phyloP scores from a whole-genome alignment of 2,888 invertebrate genomes.

The Uropetala carovei region DNA sequence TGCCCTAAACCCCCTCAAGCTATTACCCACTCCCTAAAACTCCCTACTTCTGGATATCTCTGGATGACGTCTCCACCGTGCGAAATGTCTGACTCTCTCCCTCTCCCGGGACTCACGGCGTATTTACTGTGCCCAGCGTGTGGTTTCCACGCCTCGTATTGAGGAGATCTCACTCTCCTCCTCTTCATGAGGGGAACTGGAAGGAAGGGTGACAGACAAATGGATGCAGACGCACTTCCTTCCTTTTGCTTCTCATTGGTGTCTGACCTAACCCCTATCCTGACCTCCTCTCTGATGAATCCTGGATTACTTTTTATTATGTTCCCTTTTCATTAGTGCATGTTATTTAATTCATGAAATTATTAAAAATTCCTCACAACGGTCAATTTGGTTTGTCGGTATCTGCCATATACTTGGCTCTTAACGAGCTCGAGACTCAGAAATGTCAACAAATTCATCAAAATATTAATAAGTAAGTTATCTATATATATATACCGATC shows the following conservation, averaged over 20 bases:
- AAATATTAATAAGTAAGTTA: too few species aligned
- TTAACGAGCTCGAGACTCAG: too few species aligned
- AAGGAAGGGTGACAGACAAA: background rate
- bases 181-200: background rate
- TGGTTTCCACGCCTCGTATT: background rate
- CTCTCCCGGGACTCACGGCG: background rate
- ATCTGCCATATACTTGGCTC: too few species aligned
- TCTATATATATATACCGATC: too few species aligned
- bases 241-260: background rate
- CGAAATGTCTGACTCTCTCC: background rate
- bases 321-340: too few species aligned
- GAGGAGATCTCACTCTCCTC: background rate
- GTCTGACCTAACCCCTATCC: background rate
- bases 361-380: too few species aligned
- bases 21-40: constrained; percentile 17
- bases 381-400: too few species aligned
- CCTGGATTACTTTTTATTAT: background rate
- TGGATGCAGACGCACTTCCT: constrained; percentile 20
- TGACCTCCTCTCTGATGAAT: background rate
- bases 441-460: too few species aligned
- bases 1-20: background rate
- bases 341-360: too few species aligned
- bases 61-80: constrained; percentile 5
- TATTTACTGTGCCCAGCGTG: background rate
- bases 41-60: background rate